Evolutionary conservation across 2,797 vertebrate species (phyloP), one percentile per base, ranked within the genome.

Genomic region (Cuniculus paca): DNA sequence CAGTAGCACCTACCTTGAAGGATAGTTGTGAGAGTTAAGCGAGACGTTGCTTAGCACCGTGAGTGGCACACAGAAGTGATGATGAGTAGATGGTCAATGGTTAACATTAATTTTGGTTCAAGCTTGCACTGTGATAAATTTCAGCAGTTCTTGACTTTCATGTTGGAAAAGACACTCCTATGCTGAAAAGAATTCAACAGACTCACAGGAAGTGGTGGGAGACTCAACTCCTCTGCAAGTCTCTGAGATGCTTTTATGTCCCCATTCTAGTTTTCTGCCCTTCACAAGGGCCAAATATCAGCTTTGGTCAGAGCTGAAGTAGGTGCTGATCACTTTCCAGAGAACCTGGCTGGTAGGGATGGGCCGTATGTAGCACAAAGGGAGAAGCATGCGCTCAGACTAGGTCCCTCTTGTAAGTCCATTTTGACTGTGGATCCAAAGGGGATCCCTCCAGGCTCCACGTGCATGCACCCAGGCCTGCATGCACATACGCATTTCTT

Each of bases 1-100:
- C 6, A 77, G 58, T 2, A 48, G 11, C 84, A 97, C 95, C 96
- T 93, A 90, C 95, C 96, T 97, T 80, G 39, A 0, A 81, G 36
- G 42, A 56, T 6, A 48, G 63, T 34, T n/a, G 60, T 31, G 52
- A 90, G 39, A 48, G 39, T 78, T 91, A 88, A 91, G 74, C 50
- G 79, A 92, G 61, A 80, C 13, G 5, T 26, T 61, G 83, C 58
- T 91, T 79, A 78, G 88, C 85, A 58, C 45, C 50, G 13, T 8
- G 45, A 50, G 0, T 1, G 28, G 34, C 63, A 9, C 88, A 31
- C 0, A 2, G 60, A 90, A 45, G 88, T 28, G n/a, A 77, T 28
- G n/a, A 77, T 75, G 60, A 0, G 42, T 28, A 17, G 79, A 31
- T 0, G 0, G 13, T 5, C 4, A 52, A 2, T 2, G n/a, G 78